phyloP scores from a whole-genome alignment of 2,888 invertebrate genomes.

The Priocnemis perturbator region DNA sequence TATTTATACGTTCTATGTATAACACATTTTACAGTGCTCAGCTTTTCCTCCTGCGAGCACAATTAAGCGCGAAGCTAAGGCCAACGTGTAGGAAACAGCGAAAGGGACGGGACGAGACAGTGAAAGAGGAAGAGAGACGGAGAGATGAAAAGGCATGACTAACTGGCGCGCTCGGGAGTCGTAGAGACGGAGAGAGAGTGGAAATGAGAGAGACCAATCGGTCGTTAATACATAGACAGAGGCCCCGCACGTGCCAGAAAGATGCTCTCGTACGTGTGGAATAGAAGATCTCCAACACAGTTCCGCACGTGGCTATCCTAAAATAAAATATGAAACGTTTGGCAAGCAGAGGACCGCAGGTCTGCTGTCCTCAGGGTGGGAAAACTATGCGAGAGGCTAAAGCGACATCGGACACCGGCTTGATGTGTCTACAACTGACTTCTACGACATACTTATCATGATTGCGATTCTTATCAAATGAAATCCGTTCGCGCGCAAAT shows the following conservation, averaged over 20 bases:
- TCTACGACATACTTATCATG: slow-evolving; percentile 26
- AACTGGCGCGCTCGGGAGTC: neutral
- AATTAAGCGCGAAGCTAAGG: too few relatives aligned
- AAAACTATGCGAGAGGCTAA: slow-evolving; percentile 42
- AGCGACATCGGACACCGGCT: slow-evolving; percentile 45
- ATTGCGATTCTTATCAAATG: slow-evolving; percentile 2
- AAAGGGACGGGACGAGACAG: neutral
- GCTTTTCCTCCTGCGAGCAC: too few relatives aligned
- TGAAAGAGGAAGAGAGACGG: neutral
- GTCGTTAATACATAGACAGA: slow-evolving; percentile 29
- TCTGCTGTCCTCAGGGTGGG: slow-evolving; percentile 35
- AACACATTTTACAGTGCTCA: too few relatives aligned
- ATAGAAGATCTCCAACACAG: slow-evolving; percentile 60
- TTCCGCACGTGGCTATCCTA: slow-evolving; percentile 70
- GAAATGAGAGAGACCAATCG: neutral
- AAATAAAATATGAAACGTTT: slow-evolving; percentile 70
- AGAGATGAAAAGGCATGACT: neutral
- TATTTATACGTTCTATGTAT: too few relatives aligned
- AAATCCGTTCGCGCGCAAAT: neutral
- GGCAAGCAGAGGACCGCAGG: slow-evolving; percentile 58
- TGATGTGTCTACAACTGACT: slow-evolving; percentile 28
- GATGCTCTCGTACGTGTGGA: slow-evolving; percentile 34
- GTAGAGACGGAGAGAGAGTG: too few relatives aligned
- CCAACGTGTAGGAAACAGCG: neutral
- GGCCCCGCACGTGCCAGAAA: slow-evolving; percentile 49